These are phyloP conservation scores for Agelas oroides DNA, from an alignment of 37 sponge, comb jelly and placozoan genomes.

Conservation along the genomic window DNA sequence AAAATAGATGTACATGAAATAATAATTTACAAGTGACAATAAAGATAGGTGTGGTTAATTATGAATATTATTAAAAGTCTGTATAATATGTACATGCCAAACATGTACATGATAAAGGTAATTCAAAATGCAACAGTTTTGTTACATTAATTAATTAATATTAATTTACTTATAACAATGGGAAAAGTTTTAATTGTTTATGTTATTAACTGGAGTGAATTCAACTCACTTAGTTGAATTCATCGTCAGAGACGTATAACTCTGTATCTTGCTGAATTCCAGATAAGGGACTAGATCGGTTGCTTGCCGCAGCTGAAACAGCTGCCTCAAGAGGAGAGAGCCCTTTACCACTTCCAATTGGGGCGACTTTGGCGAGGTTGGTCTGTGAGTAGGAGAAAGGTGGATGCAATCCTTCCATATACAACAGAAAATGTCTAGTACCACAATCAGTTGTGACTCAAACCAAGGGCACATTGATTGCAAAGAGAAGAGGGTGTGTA, in stretches of 20 bases:
- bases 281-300: neutral
- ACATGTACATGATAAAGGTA: neutral
- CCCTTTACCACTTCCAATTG: neutral
- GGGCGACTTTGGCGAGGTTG: neutral
- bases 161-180: no score
- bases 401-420: no score
- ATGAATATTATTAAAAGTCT: no score
- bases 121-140: neutral
- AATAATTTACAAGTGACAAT: no score
- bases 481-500: neutral
- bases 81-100: neutral
- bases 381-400: slow-evolving; percentile 1
- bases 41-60: no score
- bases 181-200: no score
- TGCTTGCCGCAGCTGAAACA: neutral
- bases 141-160: no score
- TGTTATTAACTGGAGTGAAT: neutral
- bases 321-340: slow-evolving; percentile 12
- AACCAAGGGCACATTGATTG: no score
- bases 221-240: neutral
- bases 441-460: neutral
- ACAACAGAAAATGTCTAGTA: no score
- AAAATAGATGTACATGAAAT: no score
- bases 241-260: slow-evolving; percentile 19
- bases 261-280: neutral